Percentiles rank a stretch among this genome's conserved stretches.
These are phyloP conservation scores for Xenus cinereus DNA, from an alignment of 2,113 vertebrate species.

Conservation along the genomic window DNA sequence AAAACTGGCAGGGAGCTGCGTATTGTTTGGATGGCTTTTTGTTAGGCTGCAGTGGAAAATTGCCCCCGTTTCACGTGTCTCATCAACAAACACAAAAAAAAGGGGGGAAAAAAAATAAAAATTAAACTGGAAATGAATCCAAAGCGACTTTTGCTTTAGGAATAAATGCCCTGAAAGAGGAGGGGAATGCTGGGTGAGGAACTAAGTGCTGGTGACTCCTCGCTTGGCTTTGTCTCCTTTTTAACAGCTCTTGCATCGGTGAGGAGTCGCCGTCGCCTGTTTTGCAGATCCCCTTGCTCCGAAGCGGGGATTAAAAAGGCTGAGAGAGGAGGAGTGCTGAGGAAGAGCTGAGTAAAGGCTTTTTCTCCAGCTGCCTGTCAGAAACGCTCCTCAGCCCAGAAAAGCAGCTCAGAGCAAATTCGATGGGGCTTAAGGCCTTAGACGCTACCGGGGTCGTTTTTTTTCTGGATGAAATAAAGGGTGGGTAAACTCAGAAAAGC, in stretches of 20 bases:
- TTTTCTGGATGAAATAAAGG: neutral
- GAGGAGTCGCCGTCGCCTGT: neutral
- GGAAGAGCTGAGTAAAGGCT: neutral
- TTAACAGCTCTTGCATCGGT: neutral
- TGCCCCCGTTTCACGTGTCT: neutral
- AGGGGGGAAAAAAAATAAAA: no score
- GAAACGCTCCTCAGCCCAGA: neutral
- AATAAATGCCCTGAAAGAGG: neutral
- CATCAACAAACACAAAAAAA: neutral
- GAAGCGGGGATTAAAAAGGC: neutral
- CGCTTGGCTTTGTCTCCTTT: neutral
- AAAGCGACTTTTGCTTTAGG: neutral
- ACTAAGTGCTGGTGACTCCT: neutral
- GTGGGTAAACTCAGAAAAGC: no score
- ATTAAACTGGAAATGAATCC: neutral
- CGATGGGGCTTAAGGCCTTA: neutral
- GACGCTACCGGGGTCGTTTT: rapidly evolving
- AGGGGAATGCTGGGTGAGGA: neutral
- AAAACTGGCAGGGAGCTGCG: neutral
- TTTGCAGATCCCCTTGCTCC: neutral
- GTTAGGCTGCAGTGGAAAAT: neutral
- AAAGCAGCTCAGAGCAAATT: neutral
- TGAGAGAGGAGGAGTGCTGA: neutral
- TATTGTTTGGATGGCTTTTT: neutral
- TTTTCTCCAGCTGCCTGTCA: neutral